These are phyloP conservation scores for Pseudomyrmex sp. DNA, from an alignment of 1,140 invertebrate species.

Conservation along the genomic window DNA sequence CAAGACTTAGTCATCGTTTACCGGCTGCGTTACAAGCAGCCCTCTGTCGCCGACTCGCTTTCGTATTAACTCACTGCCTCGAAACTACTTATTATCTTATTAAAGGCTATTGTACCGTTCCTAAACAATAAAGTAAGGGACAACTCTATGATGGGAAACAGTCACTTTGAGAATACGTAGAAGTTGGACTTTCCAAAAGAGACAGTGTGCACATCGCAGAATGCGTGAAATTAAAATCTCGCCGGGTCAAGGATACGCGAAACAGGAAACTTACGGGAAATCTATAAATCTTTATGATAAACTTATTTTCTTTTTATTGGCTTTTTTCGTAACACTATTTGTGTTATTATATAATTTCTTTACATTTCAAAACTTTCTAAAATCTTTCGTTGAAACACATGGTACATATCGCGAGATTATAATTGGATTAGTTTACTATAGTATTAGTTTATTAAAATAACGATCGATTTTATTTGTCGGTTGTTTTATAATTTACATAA, in stretches of 20 bases:
- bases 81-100: slow-evolving; percentile 49
- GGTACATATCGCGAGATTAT: no score
- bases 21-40: slow-evolving; percentile 19
- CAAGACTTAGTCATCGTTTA: slow-evolving; percentile 53
- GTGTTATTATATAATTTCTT: no score
- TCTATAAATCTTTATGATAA: not conserved
- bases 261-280: not conserved
- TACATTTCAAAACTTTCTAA: no score
- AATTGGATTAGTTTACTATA: no score
- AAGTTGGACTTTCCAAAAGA: slow-evolving; percentile 14
- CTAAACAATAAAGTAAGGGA: slow-evolving; percentile 54
- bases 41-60: slow-evolving; percentile 34
- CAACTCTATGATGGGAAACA: slow-evolving; percentile 7
- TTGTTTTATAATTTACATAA: no score
- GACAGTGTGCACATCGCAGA: not conserved
- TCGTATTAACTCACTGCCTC: slow-evolving; percentile 52
- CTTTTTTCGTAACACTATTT: no score
- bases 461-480: no score
- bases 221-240: slow-evolving; percentile 8
- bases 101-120: slow-evolving; percentile 50
- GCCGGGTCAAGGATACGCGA: not conserved
- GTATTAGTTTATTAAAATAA: no score
- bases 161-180: not conserved
- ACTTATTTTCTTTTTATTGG: no score
- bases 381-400: no score